Percentiles rank a stretch among this genome's conserved stretches.
These are phyloP conservation scores for Drosophila buzzatii DNA, from an alignment of 2,888 invertebrate genomes.

Conservation along the genomic window DNA sequence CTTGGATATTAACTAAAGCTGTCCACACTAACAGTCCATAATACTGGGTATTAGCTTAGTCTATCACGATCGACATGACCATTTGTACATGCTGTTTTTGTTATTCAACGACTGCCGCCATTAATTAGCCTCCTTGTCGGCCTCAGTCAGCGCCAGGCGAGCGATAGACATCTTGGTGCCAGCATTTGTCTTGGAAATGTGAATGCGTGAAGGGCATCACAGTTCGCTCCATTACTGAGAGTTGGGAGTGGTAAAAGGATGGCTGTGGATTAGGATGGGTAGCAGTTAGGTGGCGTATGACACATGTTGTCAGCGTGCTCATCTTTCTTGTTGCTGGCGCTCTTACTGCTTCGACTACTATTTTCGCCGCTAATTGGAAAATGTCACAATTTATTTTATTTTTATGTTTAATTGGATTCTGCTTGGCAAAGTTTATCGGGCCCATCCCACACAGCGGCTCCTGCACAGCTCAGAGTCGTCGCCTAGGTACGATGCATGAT, in stretches of 20 bases:
- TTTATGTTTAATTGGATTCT: slow-evolving; percentile 78
- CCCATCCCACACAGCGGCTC: neutral
- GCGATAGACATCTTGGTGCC: slow-evolving; percentile 80
- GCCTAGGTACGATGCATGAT: slow-evolving; percentile 78
- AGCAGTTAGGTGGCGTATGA: slow-evolving; percentile 50
- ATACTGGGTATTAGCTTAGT: neutral
- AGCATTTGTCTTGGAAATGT: slow-evolving; percentile 66
- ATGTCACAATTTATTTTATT: slow-evolving; percentile 79
- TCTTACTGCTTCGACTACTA: slow-evolving; percentile 48
- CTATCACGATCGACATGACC: neutral
- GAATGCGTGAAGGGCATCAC: slow-evolving; percentile 1
- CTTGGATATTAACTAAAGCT: neutral
- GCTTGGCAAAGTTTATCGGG: slow-evolving; percentile 52
- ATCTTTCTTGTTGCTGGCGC: slow-evolving; percentile 58
- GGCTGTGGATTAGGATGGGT: neutral
- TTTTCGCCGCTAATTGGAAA: slow-evolving; percentile 77
- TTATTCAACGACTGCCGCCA: slow-evolving; percentile 68
- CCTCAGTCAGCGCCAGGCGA: slow-evolving; percentile 39
- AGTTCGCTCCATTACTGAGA: no score
- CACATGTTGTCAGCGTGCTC: slow-evolving; percentile 77
- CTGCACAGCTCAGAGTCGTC: slow-evolving; percentile 34
- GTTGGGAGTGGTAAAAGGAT: neutral
- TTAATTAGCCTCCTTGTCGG: slow-evolving; percentile 70
- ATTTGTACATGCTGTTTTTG: slow-evolving; percentile 26
- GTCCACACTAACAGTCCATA: neutral